Evolutionary conservation across 2,113 vertebrate species (phyloP).

Genomic region (Ochotona princeps): DNA sequence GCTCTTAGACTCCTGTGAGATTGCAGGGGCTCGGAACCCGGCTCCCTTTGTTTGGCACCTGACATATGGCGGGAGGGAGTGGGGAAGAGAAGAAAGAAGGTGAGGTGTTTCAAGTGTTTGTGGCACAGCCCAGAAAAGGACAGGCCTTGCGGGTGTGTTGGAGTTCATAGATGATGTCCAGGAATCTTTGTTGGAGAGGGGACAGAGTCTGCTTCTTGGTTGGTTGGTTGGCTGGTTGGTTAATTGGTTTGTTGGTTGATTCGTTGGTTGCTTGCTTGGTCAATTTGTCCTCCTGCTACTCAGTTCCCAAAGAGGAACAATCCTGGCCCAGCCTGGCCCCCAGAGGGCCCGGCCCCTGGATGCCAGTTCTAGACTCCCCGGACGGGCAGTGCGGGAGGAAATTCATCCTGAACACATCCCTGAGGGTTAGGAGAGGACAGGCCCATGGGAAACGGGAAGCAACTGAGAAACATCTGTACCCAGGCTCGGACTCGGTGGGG

Average conservation of each 20-base stretch:
- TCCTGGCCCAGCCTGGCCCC: background rate
- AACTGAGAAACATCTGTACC: fast-evolving
- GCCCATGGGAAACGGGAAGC: background rate
- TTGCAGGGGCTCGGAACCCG: background rate
- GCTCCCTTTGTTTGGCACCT: background rate
- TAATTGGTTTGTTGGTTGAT: background rate
- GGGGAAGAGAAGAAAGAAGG: background rate
- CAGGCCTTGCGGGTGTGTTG: fast-evolving
- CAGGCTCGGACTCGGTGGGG: fast-evolving
- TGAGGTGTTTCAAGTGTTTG: background rate
- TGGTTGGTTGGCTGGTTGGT: no score
- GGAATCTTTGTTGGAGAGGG: background rate
- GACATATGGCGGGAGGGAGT: background rate
- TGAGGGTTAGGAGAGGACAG: background rate
- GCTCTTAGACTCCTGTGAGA: background rate
- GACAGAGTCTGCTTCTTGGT: background rate
- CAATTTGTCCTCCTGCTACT: background rate
- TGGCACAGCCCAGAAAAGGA: fast-evolving
- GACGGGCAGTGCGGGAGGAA: background rate
- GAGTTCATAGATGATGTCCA: background rate
- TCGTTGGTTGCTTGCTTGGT: background rate
- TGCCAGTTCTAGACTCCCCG: background rate
- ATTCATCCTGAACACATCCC: background rate
- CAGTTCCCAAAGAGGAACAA: background rate
- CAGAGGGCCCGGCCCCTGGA: background rate